phyloP scores from a whole-genome alignment of 2,888 invertebrate genomes.

The Agonopterix heracliana region DNA sequence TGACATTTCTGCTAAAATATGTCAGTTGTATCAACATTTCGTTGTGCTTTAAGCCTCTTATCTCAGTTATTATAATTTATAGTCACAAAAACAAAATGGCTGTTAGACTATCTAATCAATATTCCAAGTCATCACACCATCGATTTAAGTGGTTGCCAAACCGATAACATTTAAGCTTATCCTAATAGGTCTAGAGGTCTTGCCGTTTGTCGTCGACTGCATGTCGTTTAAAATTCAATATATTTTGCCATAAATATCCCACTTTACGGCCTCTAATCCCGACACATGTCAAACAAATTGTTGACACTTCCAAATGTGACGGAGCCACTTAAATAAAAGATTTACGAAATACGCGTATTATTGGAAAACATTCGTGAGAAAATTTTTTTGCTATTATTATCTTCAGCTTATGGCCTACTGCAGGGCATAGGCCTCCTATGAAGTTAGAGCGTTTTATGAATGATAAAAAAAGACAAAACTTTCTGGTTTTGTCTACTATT shows the following conservation, averaged over 20 bases:
- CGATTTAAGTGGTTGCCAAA: constrained; percentile 3
- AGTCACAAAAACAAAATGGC: constrained; percentile 27
- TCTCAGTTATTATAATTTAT: constrained; percentile 7
- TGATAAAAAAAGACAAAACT: no score
- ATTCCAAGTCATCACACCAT: constrained; percentile 7
- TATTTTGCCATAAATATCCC: constrained; percentile 41
- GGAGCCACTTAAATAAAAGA: constrained; percentile 34
- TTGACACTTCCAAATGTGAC: constrained; percentile 39
- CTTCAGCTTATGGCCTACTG: no score
- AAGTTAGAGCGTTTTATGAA: no score
- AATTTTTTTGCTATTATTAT: no score
- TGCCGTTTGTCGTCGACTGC: constrained; percentile 16
- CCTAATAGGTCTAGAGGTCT: constrained; percentile 2
- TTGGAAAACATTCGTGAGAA: constrained; percentile 2
- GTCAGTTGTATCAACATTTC: background rate
- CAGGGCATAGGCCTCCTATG: no score
- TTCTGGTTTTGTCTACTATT: no score
- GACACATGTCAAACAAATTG: constrained; percentile 55
- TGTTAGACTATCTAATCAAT: constrained; percentile 16
- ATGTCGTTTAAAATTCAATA: constrained; percentile 42
- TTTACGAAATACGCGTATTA: constrained; percentile 16
- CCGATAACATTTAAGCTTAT: constrained; percentile 4
- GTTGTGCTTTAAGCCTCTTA: constrained; percentile 12
- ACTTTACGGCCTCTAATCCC: constrained; percentile 40
- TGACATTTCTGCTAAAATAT: background rate